These are phyloP conservation scores for Andricus grossulariae DNA, from an alignment of 1,140 invertebrate genomes.

Conservation along the genomic window DNA sequence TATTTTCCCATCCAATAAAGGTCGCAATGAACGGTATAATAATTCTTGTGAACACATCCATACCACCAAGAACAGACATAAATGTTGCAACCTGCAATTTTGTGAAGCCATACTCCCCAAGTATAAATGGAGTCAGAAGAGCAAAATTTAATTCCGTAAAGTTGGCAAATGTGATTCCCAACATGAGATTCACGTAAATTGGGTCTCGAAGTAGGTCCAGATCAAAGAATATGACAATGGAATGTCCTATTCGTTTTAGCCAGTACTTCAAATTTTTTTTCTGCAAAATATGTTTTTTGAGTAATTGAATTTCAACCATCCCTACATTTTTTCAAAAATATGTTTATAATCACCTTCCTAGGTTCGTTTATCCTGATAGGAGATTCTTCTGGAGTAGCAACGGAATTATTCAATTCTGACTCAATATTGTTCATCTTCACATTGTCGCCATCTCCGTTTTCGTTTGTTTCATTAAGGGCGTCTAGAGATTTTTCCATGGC, in stretches of 20 bases:
- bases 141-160: conserved; percentile 84
- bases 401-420: too few species aligned
- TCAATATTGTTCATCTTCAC: too few species aligned
- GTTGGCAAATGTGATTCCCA: conserved; percentile 81
- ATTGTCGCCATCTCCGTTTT: too few species aligned
- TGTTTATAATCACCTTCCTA: too few species aligned
- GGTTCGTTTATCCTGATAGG: too few species aligned
- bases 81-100: conserved; percentile 78
- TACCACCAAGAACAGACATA: conserved; percentile 78
- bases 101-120: conserved; percentile 78
- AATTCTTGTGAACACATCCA: conserved; percentile 79
- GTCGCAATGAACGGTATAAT: conserved; percentile 74
- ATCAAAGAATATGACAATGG: conserved; percentile 75
- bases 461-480: too few species aligned
- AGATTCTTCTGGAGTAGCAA: too few species aligned
- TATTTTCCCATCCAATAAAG: conserved; percentile 80
- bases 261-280: conserved; percentile 15
- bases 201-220: conserved; percentile 77
- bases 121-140: conserved; percentile 80
- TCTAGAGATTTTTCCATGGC: too few species aligned
- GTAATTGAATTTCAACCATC: too few species aligned
- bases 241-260: conserved; percentile 37
- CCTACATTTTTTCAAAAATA: too few species aligned
- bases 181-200: conserved; percentile 80
- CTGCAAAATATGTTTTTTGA: not conserved